phyloP scores from a whole-genome alignment of 2,888 invertebrate species.

The Copidosoma aretas region DNA sequence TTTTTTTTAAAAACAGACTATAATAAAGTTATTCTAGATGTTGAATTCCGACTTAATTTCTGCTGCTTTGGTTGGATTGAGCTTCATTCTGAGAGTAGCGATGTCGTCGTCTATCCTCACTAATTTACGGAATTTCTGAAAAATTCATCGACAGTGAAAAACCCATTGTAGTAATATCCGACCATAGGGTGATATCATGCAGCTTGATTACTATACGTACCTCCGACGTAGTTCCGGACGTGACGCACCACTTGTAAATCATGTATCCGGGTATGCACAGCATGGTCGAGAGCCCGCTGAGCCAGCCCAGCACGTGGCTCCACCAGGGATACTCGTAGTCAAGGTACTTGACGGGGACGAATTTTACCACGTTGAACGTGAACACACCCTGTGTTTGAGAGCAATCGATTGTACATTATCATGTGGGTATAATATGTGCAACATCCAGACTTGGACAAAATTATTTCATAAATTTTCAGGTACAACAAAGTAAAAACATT shows the following conservation, averaged over 20 bases:
- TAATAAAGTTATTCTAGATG: slow-evolving; percentile 35
- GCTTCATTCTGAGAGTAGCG: slow-evolving; percentile 76
- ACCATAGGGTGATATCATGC: no score
- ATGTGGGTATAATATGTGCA: background rate
- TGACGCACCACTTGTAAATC: slow-evolving; percentile 82
- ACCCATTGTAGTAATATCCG: no score
- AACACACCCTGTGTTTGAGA: slow-evolving; percentile 79
- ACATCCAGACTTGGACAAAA: no score
- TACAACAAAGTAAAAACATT: no score
- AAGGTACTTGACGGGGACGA: slow-evolving; percentile 92
- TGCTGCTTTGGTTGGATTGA: slow-evolving; percentile 62
- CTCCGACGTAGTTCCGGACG: slow-evolving; percentile 80
- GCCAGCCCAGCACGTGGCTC: slow-evolving; percentile 97
- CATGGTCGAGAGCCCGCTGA: slow-evolving; percentile 95
- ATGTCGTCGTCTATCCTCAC: slow-evolving; percentile 85
- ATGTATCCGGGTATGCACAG: slow-evolving; percentile 94
- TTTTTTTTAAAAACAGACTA: no score
- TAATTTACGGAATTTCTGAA: slow-evolving; percentile 81
- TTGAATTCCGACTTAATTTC: slow-evolving; percentile 50
- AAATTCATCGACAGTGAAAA: no score
- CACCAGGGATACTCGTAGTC: slow-evolving; percentile 95
- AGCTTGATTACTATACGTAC: slow-evolving; percentile 61
- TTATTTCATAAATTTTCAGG: no score
- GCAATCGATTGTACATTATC: background rate
- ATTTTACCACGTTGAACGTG: slow-evolving; percentile 90